Evolutionary conservation across 2,113 vertebrate genomes (phyloP).

Genomic region (Megaceryle maxima): DNA sequence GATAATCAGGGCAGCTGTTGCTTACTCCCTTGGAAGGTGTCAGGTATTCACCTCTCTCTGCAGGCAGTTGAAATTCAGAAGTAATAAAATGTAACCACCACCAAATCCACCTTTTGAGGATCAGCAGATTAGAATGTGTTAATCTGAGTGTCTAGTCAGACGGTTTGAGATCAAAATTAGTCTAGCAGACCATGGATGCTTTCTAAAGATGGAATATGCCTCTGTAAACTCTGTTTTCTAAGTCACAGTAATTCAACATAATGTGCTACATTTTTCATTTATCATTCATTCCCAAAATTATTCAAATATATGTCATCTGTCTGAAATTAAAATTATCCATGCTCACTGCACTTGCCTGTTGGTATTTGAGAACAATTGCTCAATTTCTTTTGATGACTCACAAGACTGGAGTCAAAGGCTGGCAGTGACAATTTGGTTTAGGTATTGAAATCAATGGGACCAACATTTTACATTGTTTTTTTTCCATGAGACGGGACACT

Average conservation of each 20-base stretch:
- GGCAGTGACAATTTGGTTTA: not conserved
- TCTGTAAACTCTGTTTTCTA: not conserved
- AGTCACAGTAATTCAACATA: not conserved
- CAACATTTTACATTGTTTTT: not conserved
- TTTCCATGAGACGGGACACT: not conserved
- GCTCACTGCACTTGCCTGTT: not conserved
- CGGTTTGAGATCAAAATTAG: not conserved
- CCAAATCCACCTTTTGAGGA: not conserved
- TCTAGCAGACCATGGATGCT: not conserved
- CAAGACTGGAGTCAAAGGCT: not conserved
- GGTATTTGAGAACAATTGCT: not conserved
- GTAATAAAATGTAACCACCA: not conserved
- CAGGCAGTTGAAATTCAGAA: not conserved
- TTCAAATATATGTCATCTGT: not conserved
- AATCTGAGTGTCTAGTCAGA: not conserved
- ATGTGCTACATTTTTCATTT: not conserved
- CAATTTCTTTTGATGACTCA: not conserved
- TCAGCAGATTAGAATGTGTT: not conserved
- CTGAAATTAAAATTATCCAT: not conserved
- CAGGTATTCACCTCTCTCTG: not conserved
- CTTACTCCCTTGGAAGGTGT: not conserved
- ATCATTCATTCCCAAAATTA: not conserved
- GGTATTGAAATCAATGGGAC: not conserved
- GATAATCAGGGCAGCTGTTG: not conserved
- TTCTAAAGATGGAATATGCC: not conserved